Evolutionary conservation across 2,888 invertebrate genomes (phyloP).

Genomic region (Malthinus seriepunctatus): DNA sequence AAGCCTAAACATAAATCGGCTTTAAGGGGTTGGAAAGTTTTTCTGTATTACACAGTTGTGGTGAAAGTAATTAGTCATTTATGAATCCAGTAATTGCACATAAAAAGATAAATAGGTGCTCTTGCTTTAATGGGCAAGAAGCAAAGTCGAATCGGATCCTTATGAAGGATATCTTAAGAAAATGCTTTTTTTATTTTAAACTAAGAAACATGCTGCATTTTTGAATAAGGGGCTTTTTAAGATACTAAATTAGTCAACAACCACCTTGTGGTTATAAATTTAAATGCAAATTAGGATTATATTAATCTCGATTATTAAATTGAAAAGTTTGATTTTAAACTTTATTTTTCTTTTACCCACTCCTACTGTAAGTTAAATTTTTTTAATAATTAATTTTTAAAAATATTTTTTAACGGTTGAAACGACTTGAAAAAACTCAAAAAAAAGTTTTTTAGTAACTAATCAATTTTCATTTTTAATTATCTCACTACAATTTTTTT

Average conservation of each 20-base stretch:
- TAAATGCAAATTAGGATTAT: slow-evolving; percentile 50
- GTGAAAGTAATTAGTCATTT: slow-evolving; percentile 55
- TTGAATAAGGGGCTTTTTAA: slow-evolving; percentile 45
- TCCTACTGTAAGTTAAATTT: not conserved
- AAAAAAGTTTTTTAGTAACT: too few species aligned
- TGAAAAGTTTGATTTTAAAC: slow-evolving; percentile 40
- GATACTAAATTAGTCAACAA: slow-evolving; percentile 51
- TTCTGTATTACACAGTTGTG: slow-evolving; percentile 48
- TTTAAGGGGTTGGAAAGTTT: slow-evolving; percentile 49
- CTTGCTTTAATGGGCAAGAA: slow-evolving; percentile 47
- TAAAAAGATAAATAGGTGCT: slow-evolving; percentile 56
- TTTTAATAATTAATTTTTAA: not conserved
- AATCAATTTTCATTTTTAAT: too few species aligned
- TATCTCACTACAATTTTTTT: too few species aligned
- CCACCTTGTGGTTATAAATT: slow-evolving; percentile 44
- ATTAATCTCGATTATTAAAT: slow-evolving; percentile 49
- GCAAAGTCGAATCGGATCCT: slow-evolving; percentile 40
- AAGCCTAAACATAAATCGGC: slow-evolving; percentile 44
- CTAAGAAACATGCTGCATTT: slow-evolving; percentile 39
- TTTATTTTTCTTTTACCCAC: not conserved
- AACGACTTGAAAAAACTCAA: too few species aligned
- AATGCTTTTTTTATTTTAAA: slow-evolving; percentile 30
- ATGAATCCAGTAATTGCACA: slow-evolving; percentile 56
- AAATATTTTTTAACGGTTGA: too few species aligned
- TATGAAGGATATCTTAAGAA: slow-evolving; percentile 40